A percentile compares a stretch with the other conserved stretches of the same genome.
phyloP scores from a whole-genome alignment of 2,113 vertebrate genomes.

The Tachuris rubrigastra region DNA sequence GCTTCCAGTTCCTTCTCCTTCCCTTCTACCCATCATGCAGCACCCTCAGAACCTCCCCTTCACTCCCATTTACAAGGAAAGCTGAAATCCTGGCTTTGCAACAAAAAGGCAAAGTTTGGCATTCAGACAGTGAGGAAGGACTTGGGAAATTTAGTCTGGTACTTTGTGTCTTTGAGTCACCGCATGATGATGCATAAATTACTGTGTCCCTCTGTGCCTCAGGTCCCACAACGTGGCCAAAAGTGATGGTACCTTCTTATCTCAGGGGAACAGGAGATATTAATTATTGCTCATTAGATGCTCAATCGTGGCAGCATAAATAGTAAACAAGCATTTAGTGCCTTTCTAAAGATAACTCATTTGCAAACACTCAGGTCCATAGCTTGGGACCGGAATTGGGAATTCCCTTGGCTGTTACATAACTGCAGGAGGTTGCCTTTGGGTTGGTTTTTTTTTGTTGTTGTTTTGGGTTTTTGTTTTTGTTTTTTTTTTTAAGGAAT shows the following conservation, averaged over 20 bases:
- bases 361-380: neutral
- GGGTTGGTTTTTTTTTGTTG: neutral
- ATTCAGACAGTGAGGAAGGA: neutral
- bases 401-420: neutral
- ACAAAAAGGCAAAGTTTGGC: neutral
- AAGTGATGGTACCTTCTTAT: neutral
- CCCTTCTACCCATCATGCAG: neutral
- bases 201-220: neutral
- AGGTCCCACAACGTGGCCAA: neutral
- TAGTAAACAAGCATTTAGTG: neutral
- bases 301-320: neutral
- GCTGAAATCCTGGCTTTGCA: neutral
- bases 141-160: neutral
- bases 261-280: neutral
- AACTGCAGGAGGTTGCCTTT: neutral
- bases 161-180: neutral
- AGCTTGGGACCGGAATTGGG: neutral
- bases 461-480: neutral
- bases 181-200: constrained; percentile 41
- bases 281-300: neutral
- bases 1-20: neutral
- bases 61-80: neutral
- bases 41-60: neutral
- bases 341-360: constrained; percentile 19
- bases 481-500: neutral